phyloP scores from a whole-genome alignment of 1,140 invertebrate species.

The Trinorchestia longiramus region DNA sequence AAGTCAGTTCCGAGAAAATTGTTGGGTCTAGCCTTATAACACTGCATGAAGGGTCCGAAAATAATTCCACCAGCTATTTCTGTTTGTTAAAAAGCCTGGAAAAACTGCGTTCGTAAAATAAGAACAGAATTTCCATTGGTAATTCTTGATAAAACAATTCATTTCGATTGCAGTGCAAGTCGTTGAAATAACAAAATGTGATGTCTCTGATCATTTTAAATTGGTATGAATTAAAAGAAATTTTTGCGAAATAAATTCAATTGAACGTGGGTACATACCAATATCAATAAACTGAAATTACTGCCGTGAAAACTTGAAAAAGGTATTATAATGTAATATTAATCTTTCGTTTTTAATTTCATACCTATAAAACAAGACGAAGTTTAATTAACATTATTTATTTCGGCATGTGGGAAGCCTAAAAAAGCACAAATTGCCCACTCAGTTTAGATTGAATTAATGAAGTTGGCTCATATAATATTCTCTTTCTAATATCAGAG shows the following conservation, averaged over 20 bases:
- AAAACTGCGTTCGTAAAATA: background rate
- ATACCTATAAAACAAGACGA: no score
- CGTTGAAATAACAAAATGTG: background rate
- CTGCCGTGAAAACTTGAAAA: no score
- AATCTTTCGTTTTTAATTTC: no score
- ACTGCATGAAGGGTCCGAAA: background rate
- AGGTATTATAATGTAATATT: no score
- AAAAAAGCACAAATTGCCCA: no score
- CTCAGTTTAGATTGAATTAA: no score
- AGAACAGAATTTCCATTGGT: background rate
- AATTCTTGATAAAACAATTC: background rate
- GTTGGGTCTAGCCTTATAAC: background rate
- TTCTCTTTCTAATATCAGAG: no score
- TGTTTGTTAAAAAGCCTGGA: background rate
- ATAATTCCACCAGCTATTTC: background rate
- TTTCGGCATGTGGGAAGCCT: no score
- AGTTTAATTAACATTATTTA: no score
- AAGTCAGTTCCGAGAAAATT: background rate
- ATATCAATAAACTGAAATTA: no score
- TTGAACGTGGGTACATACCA: no score
- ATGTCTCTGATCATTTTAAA: background rate
- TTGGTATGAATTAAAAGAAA: background rate
- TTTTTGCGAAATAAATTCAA: background rate
- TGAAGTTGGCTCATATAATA: no score
- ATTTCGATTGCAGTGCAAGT: background rate